A percentile compares a stretch with the other conserved stretches of the same genome.
These are phyloP conservation scores for Paracentrotus lividus DNA, from an alignment of 53 echinoderm and acorn worm genomes.

Conservation along the genomic window DNA sequence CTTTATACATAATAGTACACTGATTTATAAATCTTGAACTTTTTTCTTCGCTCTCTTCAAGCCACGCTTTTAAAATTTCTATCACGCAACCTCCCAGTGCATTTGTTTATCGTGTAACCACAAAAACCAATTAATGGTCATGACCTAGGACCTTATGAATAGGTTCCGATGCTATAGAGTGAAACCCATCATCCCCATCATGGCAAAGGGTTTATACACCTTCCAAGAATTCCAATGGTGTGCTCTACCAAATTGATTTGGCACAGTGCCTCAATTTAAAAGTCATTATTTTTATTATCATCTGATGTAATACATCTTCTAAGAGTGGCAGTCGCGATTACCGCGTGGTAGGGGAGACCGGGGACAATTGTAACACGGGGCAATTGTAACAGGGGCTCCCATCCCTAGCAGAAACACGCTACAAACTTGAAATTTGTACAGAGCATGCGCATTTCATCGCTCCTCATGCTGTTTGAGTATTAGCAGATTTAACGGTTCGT, in stretches of 20 bases:
- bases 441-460: too few relatives aligned
- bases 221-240: slow-evolving; percentile 16
- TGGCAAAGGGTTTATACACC: neutral
- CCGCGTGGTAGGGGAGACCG: neutral
- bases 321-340: neutral
- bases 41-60: too few relatives aligned
- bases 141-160: neutral
- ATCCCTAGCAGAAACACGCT: too few relatives aligned
- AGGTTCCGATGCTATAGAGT: slow-evolving; percentile 4
- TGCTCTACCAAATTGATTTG: neutral
- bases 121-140: neutral
- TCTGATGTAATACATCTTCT: neutral
- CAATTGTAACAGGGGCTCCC: too few relatives aligned
- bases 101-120: neutral
- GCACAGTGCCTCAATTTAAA: neutral
- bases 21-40: too few relatives aligned
- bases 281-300: neutral
- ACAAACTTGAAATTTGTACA: too few relatives aligned
- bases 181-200: neutral
- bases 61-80: too few relatives aligned
- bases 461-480: too few relatives aligned
- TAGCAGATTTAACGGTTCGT: too few relatives aligned
- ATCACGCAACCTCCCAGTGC: neutral
- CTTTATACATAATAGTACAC: too few relatives aligned
- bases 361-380: too few relatives aligned